Base-by-base conservation (phyloP, 2,888 invertebrate genomes). In the Aspidapion aeneum region DNA sequence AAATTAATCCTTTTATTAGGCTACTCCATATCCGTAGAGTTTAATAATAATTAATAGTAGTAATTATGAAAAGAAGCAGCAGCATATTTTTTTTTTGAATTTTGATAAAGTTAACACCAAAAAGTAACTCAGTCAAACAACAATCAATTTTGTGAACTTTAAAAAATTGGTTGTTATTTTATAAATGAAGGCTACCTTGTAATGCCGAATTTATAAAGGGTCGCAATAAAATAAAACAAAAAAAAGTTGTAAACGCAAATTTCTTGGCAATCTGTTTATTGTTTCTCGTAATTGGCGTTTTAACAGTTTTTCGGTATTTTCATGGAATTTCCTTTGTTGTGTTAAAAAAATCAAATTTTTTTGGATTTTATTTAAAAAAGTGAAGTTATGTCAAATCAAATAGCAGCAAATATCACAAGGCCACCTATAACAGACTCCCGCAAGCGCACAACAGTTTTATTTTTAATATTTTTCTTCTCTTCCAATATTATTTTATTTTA, bases 31-130 rank as follows among this genome's bases (percentile, higher is more conserved):
- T n/a, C n/a, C n/a, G n/a, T n/a, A n/a, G n/a, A n/a, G n/a, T n/a
- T n/a, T n/a, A n/a, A n/a, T n/a, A n/a, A n/a, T n/a, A n/a, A n/a
- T n/a, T n/a, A n/a, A n/a, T n/a, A n/a, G n/a, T n/a, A n/a, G n/a
- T n/a, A 57, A 49, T 18, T 49, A 48, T 58, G 3, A 22, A 21
- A 22, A 62, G 57, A 59, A 65, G 61, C 55, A 65, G 63, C 66
- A 63, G 56, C 56, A 56, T 5, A 3, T n/a, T n/a, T n/a, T n/a
- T n/a, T n/a, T n/a, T 21, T 66, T 59, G 51, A 62, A 61, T 61
- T 63, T 67, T 67, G 63, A 62, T 65, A 65, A 67, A 59, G 63
- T 61, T 62, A 65, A 35, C 52, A 57, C 58, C 64, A 67, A 67
- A n/a, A 67, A 67, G 67, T 67, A 67, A 67, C 63, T 62, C 57